Base-by-base conservation (phyloP, 2,888 invertebrate genomes). In the Cylloceria caligata region DNA sequence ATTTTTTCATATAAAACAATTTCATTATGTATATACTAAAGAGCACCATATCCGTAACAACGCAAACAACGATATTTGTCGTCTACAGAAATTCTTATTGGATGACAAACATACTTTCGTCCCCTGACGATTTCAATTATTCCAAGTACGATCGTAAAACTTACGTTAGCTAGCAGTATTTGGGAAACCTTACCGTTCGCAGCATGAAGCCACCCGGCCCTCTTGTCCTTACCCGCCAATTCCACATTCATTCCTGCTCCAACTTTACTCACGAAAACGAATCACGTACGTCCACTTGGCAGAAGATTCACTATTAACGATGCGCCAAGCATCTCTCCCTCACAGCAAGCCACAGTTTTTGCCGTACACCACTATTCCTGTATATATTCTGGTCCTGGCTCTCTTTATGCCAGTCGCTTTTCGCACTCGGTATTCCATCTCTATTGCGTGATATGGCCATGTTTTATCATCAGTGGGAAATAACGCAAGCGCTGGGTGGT, bases 241-340 rank as follows among this genome's bases (percentile, higher is more conserved):
- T 19, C 52, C 30, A 39, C 16, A 21, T 55, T 71, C 57, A 49
- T 39, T 42, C 42, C 39, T n/a, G 11, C 16, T n/a, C 68, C 21
- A n/a, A n/a, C 27, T 34, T 42, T 73, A 64, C 73, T 78, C 36
- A 36, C 45, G 69, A 64, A 81, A 78, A 49, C 81, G 73, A 77
- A 77, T 81, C 81, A 81, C 81, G 81, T 81, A 69, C 78, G 78
- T 73, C 81, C 78, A 81, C 81, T 81, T 81, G 81, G 81, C 81
- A 78, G 73, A 81, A 81, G 64, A 77, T 81, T 77, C 73, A 78
- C 81, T 55, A 74, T 81, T 78, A 77, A 78, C 77, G 81, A 74
- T 69, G 73, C 68, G 62, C 62, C 77, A 68, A 77, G 78, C 69
- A 74, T 78, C 69, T 47, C 73, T 69, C 68, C 45, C 69, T 77